Base-by-base conservation (phyloP, 2,888 invertebrate species). In the Latrodectus hesperus region DNA sequence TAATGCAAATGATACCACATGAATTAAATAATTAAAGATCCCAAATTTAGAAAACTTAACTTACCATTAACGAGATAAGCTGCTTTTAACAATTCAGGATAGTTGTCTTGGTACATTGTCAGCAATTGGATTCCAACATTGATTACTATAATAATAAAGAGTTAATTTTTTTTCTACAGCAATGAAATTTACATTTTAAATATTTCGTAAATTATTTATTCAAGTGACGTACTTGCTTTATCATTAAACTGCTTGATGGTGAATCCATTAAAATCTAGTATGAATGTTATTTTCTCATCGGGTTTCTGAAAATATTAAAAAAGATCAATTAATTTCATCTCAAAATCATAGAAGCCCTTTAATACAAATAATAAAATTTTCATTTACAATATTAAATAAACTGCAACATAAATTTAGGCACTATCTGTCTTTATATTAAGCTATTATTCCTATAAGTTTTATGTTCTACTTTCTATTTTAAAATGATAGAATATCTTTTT, bases 41-140 rank as follows among this genome's bases (percentile, higher is more conserved):
- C 0, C 4, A 12, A 68, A 17, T 22, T 68, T n/a, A 68, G 17
- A 68, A 68, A 12, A 9, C 3, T 12, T 68, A 68, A 68, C 55
- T 81, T 77, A 87, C 86, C 86, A 52, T 87, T 87, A 16, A 87
- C 70, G 14, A 87, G 86, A 52, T 87, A 87, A 5, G 86, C 86
- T 22, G 81, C 81, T 65, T 87, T 87, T 52, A 87, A 51, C 9
- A 81, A 81, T 77, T 87, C 86, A 16, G 86, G 86, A 60, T 87
- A 87, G 52, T 89, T 78, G 72, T 85, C 82, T 72, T 85, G 83
- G 17, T 89, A 89, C 86, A 83, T 89, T 14, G 82, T 79, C 14
- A 82, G 79, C 12, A 85, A 76, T 60, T 89, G 82, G 79, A 89
- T 86, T n/a, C 86, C 85, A 60, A 83, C 79, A 83, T 83, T 83